Conservation (phyloP, 37 sponge, comb jelly and placozoan species). For the Cladorhizidae sp. region DNA sequence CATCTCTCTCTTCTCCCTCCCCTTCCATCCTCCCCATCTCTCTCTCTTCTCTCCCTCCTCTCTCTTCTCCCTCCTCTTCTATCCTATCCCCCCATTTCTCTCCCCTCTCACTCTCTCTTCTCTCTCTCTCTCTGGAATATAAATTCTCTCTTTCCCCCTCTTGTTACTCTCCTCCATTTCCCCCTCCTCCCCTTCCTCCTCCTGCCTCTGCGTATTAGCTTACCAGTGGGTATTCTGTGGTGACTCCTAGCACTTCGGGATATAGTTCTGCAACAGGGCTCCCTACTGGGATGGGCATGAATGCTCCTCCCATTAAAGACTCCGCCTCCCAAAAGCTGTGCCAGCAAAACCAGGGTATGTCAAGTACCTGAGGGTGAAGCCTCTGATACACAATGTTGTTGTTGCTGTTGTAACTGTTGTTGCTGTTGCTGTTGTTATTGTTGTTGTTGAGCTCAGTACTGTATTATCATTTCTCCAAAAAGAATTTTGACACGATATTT, state of each 20-base stretch:
- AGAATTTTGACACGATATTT: too few relatives aligned
- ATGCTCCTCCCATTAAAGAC: not conserved
- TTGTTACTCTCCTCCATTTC: not conserved
- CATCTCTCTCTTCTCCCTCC: not conserved
- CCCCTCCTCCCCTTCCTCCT: not conserved
- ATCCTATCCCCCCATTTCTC: not conserved
- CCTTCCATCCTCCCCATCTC: not conserved
- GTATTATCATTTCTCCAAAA: not conserved
- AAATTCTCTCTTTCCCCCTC: not conserved
- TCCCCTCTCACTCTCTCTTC: not conserved
- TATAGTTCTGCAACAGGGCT: not conserved
- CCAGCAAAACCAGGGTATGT: not conserved
- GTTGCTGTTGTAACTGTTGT: not conserved
- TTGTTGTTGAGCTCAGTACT: not conserved
- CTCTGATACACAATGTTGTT: not conserved
- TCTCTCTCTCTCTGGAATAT: not conserved
- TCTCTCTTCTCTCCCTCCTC: too few relatives aligned
- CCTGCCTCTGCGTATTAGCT: not conserved
- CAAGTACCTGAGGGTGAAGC: not conserved
- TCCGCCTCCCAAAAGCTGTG: not conserved
- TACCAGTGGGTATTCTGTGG: slow-evolving; percentile 13
- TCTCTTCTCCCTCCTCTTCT: too few relatives aligned
- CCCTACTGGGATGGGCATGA: not conserved
- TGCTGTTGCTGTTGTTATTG: not conserved
- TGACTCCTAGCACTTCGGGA: not conserved